Conservation (phyloP, 2,888 invertebrate genomes). For the Lepas anatifera region DNA sequence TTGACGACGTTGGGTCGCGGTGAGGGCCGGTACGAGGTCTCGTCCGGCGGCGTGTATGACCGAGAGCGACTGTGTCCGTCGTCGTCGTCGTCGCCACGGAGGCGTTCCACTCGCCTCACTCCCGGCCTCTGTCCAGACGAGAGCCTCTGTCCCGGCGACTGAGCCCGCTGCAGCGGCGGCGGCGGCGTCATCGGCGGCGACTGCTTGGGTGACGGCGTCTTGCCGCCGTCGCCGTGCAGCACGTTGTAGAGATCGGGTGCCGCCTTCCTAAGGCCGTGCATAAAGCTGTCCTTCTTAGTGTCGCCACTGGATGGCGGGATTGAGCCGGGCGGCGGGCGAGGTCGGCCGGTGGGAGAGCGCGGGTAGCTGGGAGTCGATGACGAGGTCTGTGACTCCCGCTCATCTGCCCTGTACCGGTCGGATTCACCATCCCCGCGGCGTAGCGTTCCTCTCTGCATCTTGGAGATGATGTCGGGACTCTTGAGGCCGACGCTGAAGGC, state of each 20-base stretch:
- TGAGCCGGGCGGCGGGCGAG: neutral
- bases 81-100: neutral
- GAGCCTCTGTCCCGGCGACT: neutral
- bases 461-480: constrained; percentile 14
- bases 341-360: neutral
- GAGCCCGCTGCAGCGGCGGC: constrained; percentile 9
- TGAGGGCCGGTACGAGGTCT: neutral
- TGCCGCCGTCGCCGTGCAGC: constrained; percentile 21
- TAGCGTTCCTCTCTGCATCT: neutral
- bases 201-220: neutral
- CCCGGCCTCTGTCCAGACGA: neutral
- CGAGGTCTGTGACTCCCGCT: neutral
- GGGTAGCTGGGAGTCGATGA: neutral
- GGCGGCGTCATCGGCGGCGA: neutral
- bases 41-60: neutral
- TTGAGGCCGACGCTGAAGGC: neutral
- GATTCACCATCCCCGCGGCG: neutral
- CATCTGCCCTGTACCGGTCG: neutral
- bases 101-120: neutral
- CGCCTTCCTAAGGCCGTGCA: constrained; percentile 24
- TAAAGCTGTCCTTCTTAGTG: constrained; percentile 18
- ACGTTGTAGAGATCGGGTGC: constrained; percentile 25
- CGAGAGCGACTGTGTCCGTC: neutral
- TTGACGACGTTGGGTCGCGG: neutral
- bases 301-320: too few relatives aligned